Conservation (phyloP, 2,113 vertebrate species). For the Hyla sarda region DNA sequence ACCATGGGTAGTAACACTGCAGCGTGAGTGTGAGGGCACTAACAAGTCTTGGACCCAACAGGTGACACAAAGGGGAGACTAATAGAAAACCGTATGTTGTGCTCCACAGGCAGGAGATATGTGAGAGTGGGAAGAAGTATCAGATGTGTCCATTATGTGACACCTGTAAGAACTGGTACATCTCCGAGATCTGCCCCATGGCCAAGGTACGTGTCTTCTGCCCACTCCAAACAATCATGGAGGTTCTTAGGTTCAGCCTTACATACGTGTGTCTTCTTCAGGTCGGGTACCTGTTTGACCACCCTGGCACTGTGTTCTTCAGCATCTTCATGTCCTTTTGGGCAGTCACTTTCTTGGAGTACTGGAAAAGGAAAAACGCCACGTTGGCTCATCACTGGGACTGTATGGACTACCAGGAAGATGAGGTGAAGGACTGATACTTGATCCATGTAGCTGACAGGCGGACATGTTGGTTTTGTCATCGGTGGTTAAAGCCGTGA, state of each 20-base stretch:
- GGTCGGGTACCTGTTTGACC: constrained; percentile 81
- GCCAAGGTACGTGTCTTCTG: constrained; percentile 71
- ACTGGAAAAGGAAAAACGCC: constrained; percentile 80
- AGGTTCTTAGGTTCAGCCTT: background rate
- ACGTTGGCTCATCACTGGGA: constrained; percentile 81
- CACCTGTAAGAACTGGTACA: constrained; percentile 76
- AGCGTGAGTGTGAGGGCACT: constrained; percentile 70
- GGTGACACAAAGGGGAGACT: background rate
- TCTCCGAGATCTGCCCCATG: constrained; percentile 82
- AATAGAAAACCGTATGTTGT: background rate
- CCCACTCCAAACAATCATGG: background rate
- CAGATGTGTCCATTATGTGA: constrained; percentile 80
- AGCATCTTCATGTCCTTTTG: constrained; percentile 85
- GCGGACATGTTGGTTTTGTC: background rate
- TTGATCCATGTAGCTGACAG: background rate
- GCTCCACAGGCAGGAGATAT: constrained; percentile 76
- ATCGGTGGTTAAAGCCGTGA: background rate
- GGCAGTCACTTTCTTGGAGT: constrained; percentile 81
- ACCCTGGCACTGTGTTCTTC: constrained; percentile 79
- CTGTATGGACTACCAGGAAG: constrained; percentile 81
- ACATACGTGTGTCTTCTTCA: constrained; percentile 54
- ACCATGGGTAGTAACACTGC: constrained; percentile 75
- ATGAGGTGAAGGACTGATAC: constrained; percentile 69
- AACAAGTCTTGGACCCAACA: background rate
- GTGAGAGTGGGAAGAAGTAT: constrained; percentile 70